These are phyloP conservation scores for Leucoraja erinaceus DNA, from an alignment of 2,113 vertebrate genomes.

Conservation along the genomic window DNA sequence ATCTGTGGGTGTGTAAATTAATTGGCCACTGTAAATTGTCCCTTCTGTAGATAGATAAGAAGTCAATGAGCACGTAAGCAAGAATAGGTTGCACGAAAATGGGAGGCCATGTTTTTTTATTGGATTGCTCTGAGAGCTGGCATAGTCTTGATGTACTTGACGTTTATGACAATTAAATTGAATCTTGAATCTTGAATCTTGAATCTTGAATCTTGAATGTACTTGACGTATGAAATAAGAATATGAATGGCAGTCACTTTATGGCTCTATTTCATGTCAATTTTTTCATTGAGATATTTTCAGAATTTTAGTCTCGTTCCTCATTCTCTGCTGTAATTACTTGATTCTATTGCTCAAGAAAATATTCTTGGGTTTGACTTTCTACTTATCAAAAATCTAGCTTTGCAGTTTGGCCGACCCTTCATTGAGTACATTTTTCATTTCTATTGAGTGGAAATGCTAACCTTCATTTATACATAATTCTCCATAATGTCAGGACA, in stretches of 20 bases:
- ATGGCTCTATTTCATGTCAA: background rate
- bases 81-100: too few species aligned
- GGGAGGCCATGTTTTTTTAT: too few species aligned
- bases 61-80: too few species aligned
- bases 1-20: too few species aligned
- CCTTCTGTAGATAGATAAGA: too few species aligned
- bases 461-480: background rate
- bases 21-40: too few species aligned
- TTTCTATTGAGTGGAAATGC: background rate
- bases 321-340: background rate
- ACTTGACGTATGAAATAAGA: too few species aligned
- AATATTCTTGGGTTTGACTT: background rate
- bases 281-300: background rate
- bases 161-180: too few species aligned
- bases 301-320: background rate
- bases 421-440: background rate
- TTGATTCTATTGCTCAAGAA: background rate
- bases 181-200: too few species aligned
- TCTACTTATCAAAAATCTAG: background rate
- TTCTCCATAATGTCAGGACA: background rate
- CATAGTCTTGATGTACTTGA: too few species aligned
- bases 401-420: background rate
- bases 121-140: too few species aligned
- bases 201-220: too few species aligned
- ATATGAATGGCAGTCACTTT: background rate